These are phyloP conservation scores for Pseudanteris insignis DNA, from an alignment of 2,888 invertebrate species.

Conservation along the genomic window DNA sequence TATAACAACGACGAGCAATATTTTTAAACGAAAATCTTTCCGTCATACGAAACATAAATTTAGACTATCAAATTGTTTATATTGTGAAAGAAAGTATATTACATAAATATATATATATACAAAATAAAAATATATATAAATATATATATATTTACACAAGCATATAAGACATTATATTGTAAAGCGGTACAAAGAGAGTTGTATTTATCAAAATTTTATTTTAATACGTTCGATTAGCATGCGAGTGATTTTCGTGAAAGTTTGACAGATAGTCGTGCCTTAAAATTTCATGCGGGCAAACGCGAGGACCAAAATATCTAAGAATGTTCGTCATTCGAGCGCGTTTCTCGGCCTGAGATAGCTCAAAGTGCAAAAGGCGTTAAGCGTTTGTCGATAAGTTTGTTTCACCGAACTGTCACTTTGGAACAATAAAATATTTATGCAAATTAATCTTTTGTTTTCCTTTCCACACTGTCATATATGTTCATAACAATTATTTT, in stretches of 20 bases:
- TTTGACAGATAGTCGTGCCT: slow-evolving; percentile 51
- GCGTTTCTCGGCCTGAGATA: slow-evolving; percentile 46
- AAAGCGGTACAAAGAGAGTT: slow-evolving; percentile 31
- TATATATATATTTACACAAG: slow-evolving; percentile 35
- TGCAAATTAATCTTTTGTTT: slow-evolving; percentile 7
- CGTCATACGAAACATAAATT: slow-evolving; percentile 8
- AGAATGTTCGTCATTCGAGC: slow-evolving; percentile 41
- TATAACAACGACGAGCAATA: slow-evolving; percentile 52
- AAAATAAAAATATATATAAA: slow-evolving; percentile 28
- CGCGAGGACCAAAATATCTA: slow-evolving; percentile 48
- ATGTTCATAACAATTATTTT: neutral
- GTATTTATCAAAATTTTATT: slow-evolving; percentile 56
- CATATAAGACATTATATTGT: slow-evolving; percentile 36
- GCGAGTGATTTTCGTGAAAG: slow-evolving; percentile 38
- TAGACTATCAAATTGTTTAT: slow-evolving; percentile 27
- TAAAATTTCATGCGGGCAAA: slow-evolving; percentile 47
- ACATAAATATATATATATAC: slow-evolving; percentile 16
- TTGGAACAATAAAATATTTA: slow-evolving; percentile 6
- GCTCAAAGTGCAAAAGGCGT: slow-evolving; percentile 46
- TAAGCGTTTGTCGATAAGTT: slow-evolving; percentile 23
- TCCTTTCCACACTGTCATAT: neutral
- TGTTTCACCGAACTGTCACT: slow-evolving; percentile 24
- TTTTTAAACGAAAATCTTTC: slow-evolving; percentile 52
- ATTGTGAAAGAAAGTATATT: too few species aligned
- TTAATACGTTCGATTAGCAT: slow-evolving; percentile 51